Conservation (phyloP, 2,888 invertebrate genomes). For the Pegoplata infirma region DNA sequence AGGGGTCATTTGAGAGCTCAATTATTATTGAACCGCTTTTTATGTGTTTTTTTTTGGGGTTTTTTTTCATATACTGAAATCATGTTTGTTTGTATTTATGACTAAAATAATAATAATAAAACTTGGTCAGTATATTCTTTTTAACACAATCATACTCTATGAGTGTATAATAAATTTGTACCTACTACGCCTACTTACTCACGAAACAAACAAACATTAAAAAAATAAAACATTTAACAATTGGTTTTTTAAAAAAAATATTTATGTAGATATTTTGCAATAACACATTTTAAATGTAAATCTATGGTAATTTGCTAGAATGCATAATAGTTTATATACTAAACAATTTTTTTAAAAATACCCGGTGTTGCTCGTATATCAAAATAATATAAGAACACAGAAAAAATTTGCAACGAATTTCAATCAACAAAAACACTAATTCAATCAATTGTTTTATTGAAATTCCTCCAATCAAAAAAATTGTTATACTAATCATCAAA, state of each 20-base stretch:
- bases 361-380: background rate
- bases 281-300: background rate
- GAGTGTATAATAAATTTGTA: no score
- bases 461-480: no score
- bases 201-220: background rate
- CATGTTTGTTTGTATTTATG: conserved; percentile 17
- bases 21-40: conserved; percentile 45
- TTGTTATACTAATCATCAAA: no score
- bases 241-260: background rate
- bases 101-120: conserved; percentile 14
- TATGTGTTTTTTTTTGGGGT: conserved; percentile 3
- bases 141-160: background rate
- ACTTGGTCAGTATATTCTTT: conserved; percentile 10
- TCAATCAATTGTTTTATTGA: no score
- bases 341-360: background rate
- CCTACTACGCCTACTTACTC: background rate
- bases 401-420: no score
- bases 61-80: background rate
- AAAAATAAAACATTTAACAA: background rate
- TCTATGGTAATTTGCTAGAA: background rate
- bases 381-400: no score
- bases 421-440: no score
- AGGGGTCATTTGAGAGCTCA: conserved; percentile 42
- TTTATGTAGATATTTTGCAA: background rate
- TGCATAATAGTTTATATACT: background rate